phyloP scores from a whole-genome alignment of 2,888 invertebrate genomes.

The Metallyticus violacea region DNA sequence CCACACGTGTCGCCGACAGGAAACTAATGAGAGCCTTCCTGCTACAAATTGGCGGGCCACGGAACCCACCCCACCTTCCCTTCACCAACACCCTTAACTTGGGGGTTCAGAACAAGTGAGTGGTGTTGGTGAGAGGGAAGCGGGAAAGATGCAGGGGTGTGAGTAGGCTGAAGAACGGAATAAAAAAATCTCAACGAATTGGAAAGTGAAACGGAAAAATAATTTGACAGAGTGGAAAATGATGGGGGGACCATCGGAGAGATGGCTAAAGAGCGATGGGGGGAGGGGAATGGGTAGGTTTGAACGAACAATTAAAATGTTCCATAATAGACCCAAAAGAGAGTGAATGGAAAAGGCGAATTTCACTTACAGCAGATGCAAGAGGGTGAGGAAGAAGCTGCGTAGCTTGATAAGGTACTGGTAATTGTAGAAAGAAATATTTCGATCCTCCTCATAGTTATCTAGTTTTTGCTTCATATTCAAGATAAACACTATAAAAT shows the following conservation, averaged over 20 bases:
- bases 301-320: constrained; percentile 13
- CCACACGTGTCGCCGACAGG: constrained; percentile 49
- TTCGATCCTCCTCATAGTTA: not conserved
- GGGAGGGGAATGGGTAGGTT: not conserved
- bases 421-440: not conserved
- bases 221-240: constrained; percentile 28
- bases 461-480: no score
- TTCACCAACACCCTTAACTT: no score
- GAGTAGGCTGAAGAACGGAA: not conserved
- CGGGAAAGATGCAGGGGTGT: not conserved
- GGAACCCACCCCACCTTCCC: not conserved
- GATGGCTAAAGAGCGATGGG: constrained; percentile 14
- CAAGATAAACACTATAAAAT: no score
- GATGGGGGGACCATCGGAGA: constrained; percentile 18
- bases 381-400: not conserved
- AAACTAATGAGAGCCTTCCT: constrained; percentile 50
- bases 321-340: constrained; percentile 3
- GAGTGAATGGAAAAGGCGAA: not conserved
- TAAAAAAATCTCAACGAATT: constrained; percentile 13
- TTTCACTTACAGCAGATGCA: not conserved
- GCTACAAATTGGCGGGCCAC: constrained; percentile 43
- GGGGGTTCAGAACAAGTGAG: not conserved
- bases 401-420: not conserved
- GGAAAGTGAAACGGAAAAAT: constrained; percentile 25
- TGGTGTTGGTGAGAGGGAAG: not conserved